phyloP scores from a whole-genome alignment of 2,888 invertebrate species.

The Oithona nana region DNA sequence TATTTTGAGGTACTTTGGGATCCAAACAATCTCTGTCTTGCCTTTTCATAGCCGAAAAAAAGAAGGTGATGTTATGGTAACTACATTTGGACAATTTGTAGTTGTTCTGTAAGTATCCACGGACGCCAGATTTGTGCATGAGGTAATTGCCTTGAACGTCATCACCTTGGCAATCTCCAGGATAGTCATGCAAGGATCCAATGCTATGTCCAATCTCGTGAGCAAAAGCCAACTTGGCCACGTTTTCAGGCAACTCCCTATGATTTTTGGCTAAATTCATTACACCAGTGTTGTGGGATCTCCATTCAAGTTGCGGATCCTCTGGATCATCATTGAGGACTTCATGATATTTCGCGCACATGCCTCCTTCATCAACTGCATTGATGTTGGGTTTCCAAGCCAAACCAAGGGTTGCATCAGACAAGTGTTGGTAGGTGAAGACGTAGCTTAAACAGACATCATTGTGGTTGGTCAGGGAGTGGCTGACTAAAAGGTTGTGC shows the following conservation, averaged over 20 bases:
- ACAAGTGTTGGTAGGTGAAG: not conserved
- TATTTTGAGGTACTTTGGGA: not conserved
- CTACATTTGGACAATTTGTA: not conserved
- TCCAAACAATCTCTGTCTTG: not conserved
- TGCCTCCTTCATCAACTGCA: not conserved
- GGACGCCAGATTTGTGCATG: not conserved
- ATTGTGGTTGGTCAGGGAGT: not conserved
- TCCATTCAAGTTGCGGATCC: not conserved
- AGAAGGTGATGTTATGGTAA: not conserved
- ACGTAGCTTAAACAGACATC: not conserved
- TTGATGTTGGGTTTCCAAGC: not conserved
- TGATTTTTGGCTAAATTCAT: not conserved
- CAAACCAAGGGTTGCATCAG: not conserved
- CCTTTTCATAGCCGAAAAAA: not conserved
- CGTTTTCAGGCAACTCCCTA: not conserved
- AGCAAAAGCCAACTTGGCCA: not conserved
- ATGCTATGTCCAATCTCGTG: not conserved
- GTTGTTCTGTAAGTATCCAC: not conserved
- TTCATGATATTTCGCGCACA: not conserved
- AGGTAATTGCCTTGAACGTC: not conserved
- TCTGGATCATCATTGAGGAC: not conserved
- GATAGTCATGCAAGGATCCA: not conserved
- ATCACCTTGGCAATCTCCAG: not conserved
- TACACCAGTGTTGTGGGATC: not conserved
- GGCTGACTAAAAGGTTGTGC: not conserved